These are phyloP conservation scores for Chalcis sispes DNA, from an alignment of 2,888 invertebrate species.

Conservation along the genomic window DNA sequence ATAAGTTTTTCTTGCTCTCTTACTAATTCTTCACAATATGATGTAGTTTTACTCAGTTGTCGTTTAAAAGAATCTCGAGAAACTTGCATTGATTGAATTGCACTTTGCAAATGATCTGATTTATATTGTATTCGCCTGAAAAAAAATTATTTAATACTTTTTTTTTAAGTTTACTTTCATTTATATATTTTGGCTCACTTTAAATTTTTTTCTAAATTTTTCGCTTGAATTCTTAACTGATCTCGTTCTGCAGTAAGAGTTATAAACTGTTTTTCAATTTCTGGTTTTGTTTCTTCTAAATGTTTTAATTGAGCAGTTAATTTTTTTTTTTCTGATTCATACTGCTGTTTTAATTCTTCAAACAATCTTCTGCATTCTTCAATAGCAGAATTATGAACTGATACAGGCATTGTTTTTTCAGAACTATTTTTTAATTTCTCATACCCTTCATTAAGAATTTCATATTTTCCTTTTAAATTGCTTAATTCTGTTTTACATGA, in stretches of 20 bases:
- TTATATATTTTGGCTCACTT: constrained; percentile 77
- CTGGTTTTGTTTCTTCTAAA: constrained; percentile 75
- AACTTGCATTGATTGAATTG: constrained; percentile 76
- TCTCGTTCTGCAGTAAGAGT: constrained; percentile 75
- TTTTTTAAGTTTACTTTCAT: too few relatives aligned
- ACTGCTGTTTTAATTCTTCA: constrained; percentile 86
- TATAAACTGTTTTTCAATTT: constrained; percentile 77
- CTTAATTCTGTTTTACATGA: constrained; percentile 79
- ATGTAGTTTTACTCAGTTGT: constrained; percentile 78
- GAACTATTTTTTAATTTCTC: constrained; percentile 78
- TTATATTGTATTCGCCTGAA: constrained; percentile 76
- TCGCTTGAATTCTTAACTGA: constrained; percentile 78
- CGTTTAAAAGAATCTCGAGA: constrained; percentile 78
- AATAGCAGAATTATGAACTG: constrained; percentile 82
- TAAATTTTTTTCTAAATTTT: constrained; percentile 79
- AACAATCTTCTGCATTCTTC: constrained; percentile 86
- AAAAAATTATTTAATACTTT: constrained; percentile 12
- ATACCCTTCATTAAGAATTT: constrained; percentile 78
- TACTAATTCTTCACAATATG: constrained; percentile 78
- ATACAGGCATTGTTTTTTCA: constrained; percentile 80
- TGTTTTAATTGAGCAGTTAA: constrained; percentile 78
- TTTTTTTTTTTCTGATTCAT: constrained; percentile 82
- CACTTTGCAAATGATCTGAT: constrained; percentile 76
- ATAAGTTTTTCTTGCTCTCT: constrained; percentile 78
- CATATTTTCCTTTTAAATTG: constrained; percentile 79